Conservation (phyloP, 37 sponge, comb jelly and placozoan species). For the Oscarella lobularis region DNA sequence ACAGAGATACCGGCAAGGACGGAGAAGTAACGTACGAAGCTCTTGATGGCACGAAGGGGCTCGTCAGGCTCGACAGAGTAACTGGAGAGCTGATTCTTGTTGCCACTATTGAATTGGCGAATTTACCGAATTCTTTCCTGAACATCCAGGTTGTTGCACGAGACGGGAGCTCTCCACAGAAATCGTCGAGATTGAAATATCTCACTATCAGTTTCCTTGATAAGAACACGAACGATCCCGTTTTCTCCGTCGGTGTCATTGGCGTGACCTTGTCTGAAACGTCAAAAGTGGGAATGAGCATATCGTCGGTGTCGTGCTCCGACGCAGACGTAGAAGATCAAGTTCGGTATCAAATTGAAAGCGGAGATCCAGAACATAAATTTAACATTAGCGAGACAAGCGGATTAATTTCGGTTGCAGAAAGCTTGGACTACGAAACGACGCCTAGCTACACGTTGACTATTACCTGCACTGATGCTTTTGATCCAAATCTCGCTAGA, state of each 20-base stretch:
- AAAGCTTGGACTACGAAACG: neutral
- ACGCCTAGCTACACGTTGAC: neutral
- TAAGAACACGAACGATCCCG: neutral
- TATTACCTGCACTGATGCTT: neutral
- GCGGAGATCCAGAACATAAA: neutral
- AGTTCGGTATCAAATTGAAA: neutral
- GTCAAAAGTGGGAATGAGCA: neutral
- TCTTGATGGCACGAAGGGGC: neutral
- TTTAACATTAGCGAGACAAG: neutral
- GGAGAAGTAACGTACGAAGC: constrained; percentile 21
- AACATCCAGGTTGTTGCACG: neutral
- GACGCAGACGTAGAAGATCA: neutral
- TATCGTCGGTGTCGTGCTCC: neutral
- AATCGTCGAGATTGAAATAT: neutral
- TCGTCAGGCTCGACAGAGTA: neutral
- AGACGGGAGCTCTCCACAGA: neutral
- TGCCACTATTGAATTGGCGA: neutral
- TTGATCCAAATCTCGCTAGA: neutral
- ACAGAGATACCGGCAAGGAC: constrained; percentile 40
- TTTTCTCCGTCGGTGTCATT: neutral
- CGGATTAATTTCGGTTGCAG: neutral
- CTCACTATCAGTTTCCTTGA: neutral
- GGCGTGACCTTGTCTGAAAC: neutral
- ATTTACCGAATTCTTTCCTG: neutral
- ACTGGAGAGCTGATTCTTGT: neutral